Base-by-base conservation (phyloP, 2,797 vertebrate species). In the Silurus aristotelis region DNA sequence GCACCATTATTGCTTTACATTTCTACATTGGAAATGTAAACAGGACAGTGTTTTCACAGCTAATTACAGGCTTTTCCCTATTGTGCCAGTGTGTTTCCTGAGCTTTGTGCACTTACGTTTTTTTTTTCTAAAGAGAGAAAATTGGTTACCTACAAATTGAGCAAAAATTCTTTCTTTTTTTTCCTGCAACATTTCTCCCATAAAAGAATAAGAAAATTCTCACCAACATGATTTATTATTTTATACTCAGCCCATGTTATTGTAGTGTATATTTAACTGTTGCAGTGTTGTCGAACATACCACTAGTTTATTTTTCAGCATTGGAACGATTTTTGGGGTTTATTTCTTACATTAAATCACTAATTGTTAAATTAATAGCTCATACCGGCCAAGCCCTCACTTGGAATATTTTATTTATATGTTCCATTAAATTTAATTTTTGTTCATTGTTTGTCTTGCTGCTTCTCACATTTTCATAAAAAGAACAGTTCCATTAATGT, bases 401-500 rank as follows among this genome's bases (percentile, higher is more conserved):
- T 56, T 27, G 25, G n/a, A 76, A 56, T 58, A 31, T 56, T 27
- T 58, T 76, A 19, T 76, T 17, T 56, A 5, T 31, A 14, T 19
- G 52, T 56, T 76, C 25, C 25, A 58, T 76, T 56, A 9, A 14
- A 72, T 22, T 6, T 3, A 15, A 58, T 31, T 58, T 77, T 22
- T 77, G 9, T 38, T 38, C 27, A 31, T 15, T 19, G 25, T 77
- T 60, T 20, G 20, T 77, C 38, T 46, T 63, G 76, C 43, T 61
- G 19, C 13, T 78, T 38, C 22, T 61, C 27, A 60, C 76, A 60
- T 17, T 27, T 61, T 38, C 31, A 43, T 22, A 43, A 61, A 61
- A 61, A 27, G 31, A 78, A 43, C 76, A 78, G 31, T 78, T 43
- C 6, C 31, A 61, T 79, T 79, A 79, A 46, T 79, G 58, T 79